Evolutionary conservation across 2,888 invertebrate genomes (phyloP).

Genomic region (Lasioglossum lativentre): DNA sequence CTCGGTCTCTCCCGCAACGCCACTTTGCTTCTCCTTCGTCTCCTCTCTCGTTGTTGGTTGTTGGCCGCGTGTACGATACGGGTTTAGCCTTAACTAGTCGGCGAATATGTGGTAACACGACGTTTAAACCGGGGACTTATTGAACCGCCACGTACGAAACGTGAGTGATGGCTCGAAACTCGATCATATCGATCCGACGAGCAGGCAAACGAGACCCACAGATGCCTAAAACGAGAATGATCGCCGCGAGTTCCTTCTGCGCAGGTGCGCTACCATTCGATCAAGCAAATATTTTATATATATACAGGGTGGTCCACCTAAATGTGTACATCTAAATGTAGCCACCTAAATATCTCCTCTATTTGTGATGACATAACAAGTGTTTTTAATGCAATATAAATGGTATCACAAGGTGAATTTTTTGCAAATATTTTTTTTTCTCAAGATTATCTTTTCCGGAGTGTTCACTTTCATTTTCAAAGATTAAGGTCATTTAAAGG

Average conservation of each 20-base stretch:
- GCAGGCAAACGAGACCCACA: conserved; percentile 19
- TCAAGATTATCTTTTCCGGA: too few relatives aligned
- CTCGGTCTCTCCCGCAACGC: neutral
- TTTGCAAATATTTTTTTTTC: too few relatives aligned
- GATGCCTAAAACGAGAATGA: conserved; percentile 20
- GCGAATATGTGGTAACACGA: conserved; percentile 71
- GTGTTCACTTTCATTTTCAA: too few relatives aligned
- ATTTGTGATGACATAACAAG: too few relatives aligned
- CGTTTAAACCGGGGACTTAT: conserved; percentile 63
- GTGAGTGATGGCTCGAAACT: conserved; percentile 74
- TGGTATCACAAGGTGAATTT: too few relatives aligned
- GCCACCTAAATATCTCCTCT: too few relatives aligned
- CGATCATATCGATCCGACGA: conserved; percentile 49
- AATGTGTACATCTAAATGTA: too few relatives aligned
- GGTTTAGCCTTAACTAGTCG: conserved; percentile 69
- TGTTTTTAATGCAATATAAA: too few relatives aligned
- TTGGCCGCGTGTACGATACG: conserved; percentile 59
- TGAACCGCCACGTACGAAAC: conserved; percentile 76
- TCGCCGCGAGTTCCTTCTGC: neutral
- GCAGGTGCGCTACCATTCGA: neutral
- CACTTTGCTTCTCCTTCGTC: conserved; percentile 29
- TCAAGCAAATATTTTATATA: neutral
- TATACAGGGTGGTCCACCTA: too few relatives aligned
- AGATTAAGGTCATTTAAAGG: too few relatives aligned
- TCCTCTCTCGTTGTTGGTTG: conserved; percentile 55